These are phyloP conservation scores for Rhamnusium bicolor DNA, from an alignment of 2,888 invertebrate species.

Conservation along the genomic window DNA sequence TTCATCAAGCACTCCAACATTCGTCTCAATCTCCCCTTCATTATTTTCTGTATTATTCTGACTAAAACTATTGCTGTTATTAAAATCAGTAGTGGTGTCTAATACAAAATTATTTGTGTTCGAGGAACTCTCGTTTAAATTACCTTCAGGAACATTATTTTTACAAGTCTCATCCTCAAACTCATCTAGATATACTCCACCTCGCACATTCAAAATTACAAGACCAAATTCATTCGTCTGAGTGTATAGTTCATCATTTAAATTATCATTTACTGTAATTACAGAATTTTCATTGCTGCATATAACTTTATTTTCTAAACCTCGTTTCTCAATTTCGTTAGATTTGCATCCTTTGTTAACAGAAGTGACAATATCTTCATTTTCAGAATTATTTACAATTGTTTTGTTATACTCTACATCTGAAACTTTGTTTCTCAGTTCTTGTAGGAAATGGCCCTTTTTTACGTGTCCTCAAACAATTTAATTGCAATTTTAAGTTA, in stretches of 20 bases:
- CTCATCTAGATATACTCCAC: slow-evolving; percentile 49
- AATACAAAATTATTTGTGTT: neutral
- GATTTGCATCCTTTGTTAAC: neutral
- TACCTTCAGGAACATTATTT: neutral
- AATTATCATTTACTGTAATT: neutral
- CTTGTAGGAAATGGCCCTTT: slow-evolving; percentile 49
- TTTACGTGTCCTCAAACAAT: slow-evolving; percentile 57
- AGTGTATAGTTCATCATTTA: slow-evolving; percentile 33
- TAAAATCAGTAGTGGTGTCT: neutral
- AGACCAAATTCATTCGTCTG: slow-evolving; percentile 51
- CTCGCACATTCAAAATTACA: slow-evolving; percentile 51
- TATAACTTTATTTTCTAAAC: neutral
- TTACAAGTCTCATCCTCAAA: slow-evolving; percentile 18
- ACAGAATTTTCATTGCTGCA: neutral
- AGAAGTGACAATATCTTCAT: neutral
- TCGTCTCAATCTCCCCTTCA: slow-evolving; percentile 40
- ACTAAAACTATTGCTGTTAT: neutral
- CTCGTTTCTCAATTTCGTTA: neutral
- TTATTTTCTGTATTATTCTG: neutral
- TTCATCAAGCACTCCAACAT: slow-evolving; percentile 47
- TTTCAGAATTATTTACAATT: neutral
- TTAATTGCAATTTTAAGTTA: slow-evolving; percentile 58
- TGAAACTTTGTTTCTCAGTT: slow-evolving; percentile 32
- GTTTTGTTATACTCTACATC: slow-evolving; percentile 38
- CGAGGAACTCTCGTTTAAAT: slow-evolving; percentile 27